Base-by-base conservation (phyloP, 1,140 invertebrate genomes). In the Notospermus geniculatus region DNA sequence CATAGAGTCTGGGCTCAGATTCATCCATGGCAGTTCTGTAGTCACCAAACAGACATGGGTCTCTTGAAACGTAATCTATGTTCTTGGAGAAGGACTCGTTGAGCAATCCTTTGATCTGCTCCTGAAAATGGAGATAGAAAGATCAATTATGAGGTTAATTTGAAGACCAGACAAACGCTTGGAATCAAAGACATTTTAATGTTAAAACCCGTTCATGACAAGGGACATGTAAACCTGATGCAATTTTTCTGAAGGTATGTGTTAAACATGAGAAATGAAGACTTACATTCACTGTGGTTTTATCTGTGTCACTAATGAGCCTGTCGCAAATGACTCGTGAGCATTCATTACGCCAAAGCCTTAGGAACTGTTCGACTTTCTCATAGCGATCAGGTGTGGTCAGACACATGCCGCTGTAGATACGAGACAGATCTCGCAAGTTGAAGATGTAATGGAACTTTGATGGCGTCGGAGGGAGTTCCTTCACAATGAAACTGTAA, bases 391-490 rank as follows among this genome's bases (percentile, higher is more conserved):
- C 78, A 0, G 89, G 86, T 52, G 87, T 84, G 25, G 89, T 91
- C 57, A 91, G 84, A 59, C 89, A 87, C 62, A 96, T 72, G 2
- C 92, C 92, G 41, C 87, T 87, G 62, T 87, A 88, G 28, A 95
- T 88, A 54, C 91, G 85, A 1, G 91, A 93, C 53, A 96, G 80
- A 83, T 96, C 93, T 63, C 92, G 86, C 78, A 95, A 85, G 78
- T 95, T 95, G 80, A 95, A 96, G 62, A 94, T 91, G 78, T 95
- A 95, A 78, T 95, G 92, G 81, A 95, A 95, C 78, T 92, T 95
- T 2, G 88, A 89, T 2, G 93, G 93, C 0, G 91, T 95, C 19
- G 92, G 91, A n/a, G 91, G 90, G 55, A 95, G 76, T 66, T 92
- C 88, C 19, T 84, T 81, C 55, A 90, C 86, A 32, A 91, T 84